Percentiles rank a stretch among this genome's conserved stretches.
Evolutionary conservation across 2,888 invertebrate species (phyloP).

Genomic region (Opisthograptis luteolata): DNA sequence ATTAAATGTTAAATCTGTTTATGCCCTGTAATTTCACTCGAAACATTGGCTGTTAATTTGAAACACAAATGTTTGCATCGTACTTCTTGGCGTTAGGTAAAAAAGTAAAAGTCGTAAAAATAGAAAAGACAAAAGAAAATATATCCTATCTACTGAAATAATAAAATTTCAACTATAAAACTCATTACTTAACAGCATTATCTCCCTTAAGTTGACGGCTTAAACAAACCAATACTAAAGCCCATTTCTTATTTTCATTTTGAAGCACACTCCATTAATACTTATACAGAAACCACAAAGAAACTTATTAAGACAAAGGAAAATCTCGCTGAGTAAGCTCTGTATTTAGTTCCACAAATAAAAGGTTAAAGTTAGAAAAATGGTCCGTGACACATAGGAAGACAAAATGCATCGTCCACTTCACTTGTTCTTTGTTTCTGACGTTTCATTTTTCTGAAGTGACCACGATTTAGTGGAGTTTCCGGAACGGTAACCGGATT

Average conservation of each 20-base stretch:
- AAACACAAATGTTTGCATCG: too few relatives aligned
- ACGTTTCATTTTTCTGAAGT: constrained; percentile 1
- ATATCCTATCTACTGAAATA: too few relatives aligned
- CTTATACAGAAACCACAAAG: constrained; percentile 2
- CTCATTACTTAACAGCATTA: too few relatives aligned
- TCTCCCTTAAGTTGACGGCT: too few relatives aligned
- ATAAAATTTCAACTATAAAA: too few relatives aligned
- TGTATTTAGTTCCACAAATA: constrained; percentile 19
- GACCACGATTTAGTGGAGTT: constrained; percentile 3
- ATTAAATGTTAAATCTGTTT: too few relatives aligned
- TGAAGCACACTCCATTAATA: background rate
- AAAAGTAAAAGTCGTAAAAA: too few relatives aligned
- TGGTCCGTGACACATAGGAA: constrained; percentile 23
- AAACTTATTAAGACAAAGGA: constrained; percentile 22
- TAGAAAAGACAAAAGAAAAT: too few relatives aligned
- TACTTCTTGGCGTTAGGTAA: too few relatives aligned
- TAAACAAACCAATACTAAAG: background rate
- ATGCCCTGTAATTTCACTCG: too few relatives aligned
- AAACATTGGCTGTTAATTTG: too few relatives aligned
- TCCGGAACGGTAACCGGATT: background rate
- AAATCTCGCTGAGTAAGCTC: constrained; percentile 14
- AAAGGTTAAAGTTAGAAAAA: constrained; percentile 19
- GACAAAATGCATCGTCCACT: constrained; percentile 37
- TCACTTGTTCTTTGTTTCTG: constrained; percentile 21
- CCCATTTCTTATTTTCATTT: background rate